These are phyloP conservation scores for Vireo altiloquus DNA, from an alignment of 2,113 vertebrate genomes.

Conservation along the genomic window DNA sequence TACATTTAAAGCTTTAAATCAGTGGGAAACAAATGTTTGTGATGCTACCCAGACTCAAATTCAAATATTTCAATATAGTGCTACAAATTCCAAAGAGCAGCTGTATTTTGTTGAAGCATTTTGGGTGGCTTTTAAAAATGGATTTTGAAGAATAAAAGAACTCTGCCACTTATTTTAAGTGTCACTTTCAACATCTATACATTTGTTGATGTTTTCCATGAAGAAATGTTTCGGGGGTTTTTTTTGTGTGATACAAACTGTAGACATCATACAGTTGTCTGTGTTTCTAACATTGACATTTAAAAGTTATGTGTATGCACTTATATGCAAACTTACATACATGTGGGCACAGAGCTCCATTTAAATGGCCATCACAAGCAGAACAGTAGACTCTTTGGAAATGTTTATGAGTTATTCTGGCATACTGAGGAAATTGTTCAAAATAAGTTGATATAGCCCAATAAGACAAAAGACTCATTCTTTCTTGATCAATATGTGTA, in stretches of 20 bases:
- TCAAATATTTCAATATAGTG: neutral
- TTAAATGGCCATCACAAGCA: neutral
- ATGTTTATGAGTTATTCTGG: neutral
- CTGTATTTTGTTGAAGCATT: neutral
- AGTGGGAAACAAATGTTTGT: neutral
- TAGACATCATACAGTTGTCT: neutral
- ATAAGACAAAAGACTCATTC: neutral
- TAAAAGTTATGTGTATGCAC: neutral
- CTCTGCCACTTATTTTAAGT: neutral
- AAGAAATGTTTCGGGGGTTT: neutral
- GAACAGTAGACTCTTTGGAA: neutral
- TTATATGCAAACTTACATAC: neutral
- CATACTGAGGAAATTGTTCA: neutral
- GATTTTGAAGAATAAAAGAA: neutral
- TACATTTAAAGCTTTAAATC: neutral
- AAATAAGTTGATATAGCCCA: neutral
- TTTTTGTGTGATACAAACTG: neutral
- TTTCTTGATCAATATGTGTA: neutral
- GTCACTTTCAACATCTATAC: neutral
- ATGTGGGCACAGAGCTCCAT: neutral
- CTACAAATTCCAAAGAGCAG: neutral
- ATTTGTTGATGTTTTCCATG: neutral
- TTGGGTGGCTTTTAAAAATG: accelerated
- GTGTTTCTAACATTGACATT: neutral
- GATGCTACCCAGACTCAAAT: neutral